Percentiles rank a stretch among this genome's conserved stretches.
These are phyloP conservation scores for Morpho deidamia DNA, from an alignment of 2,888 invertebrate genomes.

Conservation along the genomic window DNA sequence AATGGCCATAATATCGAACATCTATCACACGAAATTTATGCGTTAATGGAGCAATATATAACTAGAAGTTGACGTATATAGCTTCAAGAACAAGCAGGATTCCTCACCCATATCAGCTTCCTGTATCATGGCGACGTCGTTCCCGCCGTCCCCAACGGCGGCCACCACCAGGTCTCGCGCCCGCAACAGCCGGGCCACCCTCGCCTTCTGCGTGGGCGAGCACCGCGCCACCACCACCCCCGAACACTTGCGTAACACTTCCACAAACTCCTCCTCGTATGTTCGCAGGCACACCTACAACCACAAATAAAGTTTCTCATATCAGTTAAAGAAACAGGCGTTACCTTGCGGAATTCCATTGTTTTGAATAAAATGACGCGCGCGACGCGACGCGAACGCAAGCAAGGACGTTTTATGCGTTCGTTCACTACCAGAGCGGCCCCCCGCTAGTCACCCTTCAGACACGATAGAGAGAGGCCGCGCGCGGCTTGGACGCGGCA, in stretches of 20 bases:
- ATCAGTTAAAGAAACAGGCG: background rate
- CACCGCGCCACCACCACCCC: constrained; percentile 95
- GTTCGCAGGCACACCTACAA: constrained; percentile 81
- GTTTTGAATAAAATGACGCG: too few relatives aligned
- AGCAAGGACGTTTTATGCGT: too few relatives aligned
- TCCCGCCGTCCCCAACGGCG: constrained; percentile 98
- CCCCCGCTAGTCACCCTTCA: too few relatives aligned
- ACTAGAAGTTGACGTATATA: background rate
- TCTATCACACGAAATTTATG: too few relatives aligned
- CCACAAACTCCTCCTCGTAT: constrained; percentile 84
- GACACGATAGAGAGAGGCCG: too few relatives aligned
- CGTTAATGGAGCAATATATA: too few relatives aligned
- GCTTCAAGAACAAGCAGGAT: background rate
- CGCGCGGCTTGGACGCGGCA: too few relatives aligned
- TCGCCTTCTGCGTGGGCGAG: constrained; percentile 93
- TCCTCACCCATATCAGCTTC: constrained; percentile 94
- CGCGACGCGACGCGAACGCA: too few relatives aligned
- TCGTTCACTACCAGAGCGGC: too few relatives aligned
- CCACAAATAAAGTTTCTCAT: background rate
- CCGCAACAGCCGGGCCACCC: constrained; percentile 76
- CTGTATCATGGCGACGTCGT: constrained; percentile 97
- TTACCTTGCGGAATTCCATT: too few relatives aligned
- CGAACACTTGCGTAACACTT: constrained; percentile 82
- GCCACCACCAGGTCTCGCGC: constrained; percentile 83
- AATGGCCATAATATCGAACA: too few relatives aligned